Evolutionary conservation across 2,888 invertebrate genomes (phyloP), one percentile per base, ranked within the genome.

Genomic region (Tenthredo amoena): DNA sequence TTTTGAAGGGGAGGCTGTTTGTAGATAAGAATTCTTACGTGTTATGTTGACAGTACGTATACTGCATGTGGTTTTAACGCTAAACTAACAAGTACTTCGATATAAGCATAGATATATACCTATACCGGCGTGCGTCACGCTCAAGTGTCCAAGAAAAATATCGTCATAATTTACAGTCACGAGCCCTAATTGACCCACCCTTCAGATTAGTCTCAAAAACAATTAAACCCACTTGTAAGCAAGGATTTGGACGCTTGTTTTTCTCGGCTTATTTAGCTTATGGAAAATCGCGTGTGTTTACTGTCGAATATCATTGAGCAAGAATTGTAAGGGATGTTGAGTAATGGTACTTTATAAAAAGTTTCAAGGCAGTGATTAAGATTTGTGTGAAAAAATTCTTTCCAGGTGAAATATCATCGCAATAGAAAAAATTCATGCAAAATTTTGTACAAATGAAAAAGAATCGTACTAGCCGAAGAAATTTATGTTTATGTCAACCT

Each of bases 401-500:
- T 26, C 26, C 9, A 21, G 4, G 2, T 26, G 26, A 62, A 26
- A 18, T 71, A 71, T 34, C 34, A 37, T n/a, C 1, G 5, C 2
- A 18, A 37, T 71, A 34, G 21, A 74, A 31, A 12, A 31, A 43
- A 5, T 1, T 4, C 26, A 62, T 71, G 34, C 18, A 55, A 50
- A 77, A 26, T 50, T 10, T 18, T 15, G 7, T 50, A 50, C 18
- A 74, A 74, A 74, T 12, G 47, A 50, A 31, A 50, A 34, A 34
- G 15, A 77, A 31, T 50, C 18, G 26, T 50, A 40, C 10, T 40
- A 68, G 68, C 43, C n/a, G 21, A 9, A 43, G 34, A 50, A 50
- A 77, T 77, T 77, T 77, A 77, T 77, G 77, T n/a, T 31, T 55
- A 74, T 31, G 10, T 62, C 40, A 7, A 81, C 81, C 62, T 81